Conservation (phyloP, 2,888 invertebrate genomes). For the Synergus gifuensis region DNA sequence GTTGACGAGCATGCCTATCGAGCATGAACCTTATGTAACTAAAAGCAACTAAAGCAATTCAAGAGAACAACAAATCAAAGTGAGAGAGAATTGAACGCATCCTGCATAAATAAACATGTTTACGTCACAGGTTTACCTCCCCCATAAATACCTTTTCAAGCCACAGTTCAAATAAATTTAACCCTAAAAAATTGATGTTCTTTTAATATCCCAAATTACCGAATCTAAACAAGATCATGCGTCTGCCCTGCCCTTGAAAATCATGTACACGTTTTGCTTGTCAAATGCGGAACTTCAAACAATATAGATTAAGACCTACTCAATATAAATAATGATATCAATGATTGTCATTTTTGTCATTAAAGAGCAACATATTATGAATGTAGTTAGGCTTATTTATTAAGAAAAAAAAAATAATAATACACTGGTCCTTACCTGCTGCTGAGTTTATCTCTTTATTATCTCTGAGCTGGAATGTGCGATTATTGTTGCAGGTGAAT, state of each 20-base stretch:
- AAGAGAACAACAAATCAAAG: constrained; percentile 23
- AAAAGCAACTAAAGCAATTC: neutral
- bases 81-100: neutral
- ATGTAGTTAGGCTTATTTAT: neutral
- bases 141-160: neutral
- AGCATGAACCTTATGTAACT: constrained; percentile 21
- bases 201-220: neutral
- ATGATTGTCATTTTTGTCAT: neutral
- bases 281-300: neutral
- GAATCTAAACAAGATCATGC: neutral
- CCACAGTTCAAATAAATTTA: neutral
- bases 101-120: neutral
- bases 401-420: constrained; percentile 1
- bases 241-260: neutral
- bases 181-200: neutral
- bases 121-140: neutral
- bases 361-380: neutral
- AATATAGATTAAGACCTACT: neutral
- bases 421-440: constrained; percentile 39
- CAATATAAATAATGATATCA: neutral
- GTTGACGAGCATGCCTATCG: neutral
- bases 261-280: neutral
- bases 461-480: neutral
- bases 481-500: neutral
- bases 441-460: constrained; percentile 22